Base-by-base conservation (phyloP, 2,888 invertebrate species). In the Eristalis pertinax region DNA sequence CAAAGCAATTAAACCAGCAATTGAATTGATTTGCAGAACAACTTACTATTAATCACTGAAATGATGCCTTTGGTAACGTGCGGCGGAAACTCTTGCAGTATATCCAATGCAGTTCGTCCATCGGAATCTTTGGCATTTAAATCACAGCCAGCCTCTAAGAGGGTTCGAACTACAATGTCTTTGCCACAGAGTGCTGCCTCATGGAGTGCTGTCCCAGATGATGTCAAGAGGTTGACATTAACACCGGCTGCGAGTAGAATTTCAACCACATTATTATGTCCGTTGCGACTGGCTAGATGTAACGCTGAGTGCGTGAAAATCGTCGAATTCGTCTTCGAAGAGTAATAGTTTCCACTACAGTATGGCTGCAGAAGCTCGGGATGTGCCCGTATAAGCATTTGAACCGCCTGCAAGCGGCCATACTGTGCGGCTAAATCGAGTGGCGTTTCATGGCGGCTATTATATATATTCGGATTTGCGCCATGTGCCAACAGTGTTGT, bases 361-460 rank as follows among this genome's bases (percentile, higher is more conserved):
- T 95, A 95, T 90, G 95, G 96, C 89, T 96, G 95, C 72, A 98
- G 95, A 89, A 98, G 94, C 90, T 97, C 96, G 0, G 98, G 97
- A 93, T 97, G 96, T 19, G 96, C 96, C 89, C 96, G 95, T 41
- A 99, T 95, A 88, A 99, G 94, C 90, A 97, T 95, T 93, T 98
- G 96, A 74, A 99, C 98, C 0, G 97, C 97, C 91, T 98, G 97
- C 92, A 97, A 94, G 1, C 93, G 92, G 91, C 97, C 97, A 93
- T 97, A 97, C 93, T 98, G 98, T 73, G 98, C 97, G 10, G 99
- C 99, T 84, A 99, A 95, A 93, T 99, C 99, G 91, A 99, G 94
- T 0, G 99, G 97, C 43, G 98, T 98, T 93, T 99, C 99, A 74
- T 97, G 97, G 84, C 96, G 96, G 90, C 95, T 95, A 93, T 98